These are phyloP conservation scores for Myrmophylax atrothorax DNA, from an alignment of 2,113 vertebrate genomes.

Conservation along the genomic window DNA sequence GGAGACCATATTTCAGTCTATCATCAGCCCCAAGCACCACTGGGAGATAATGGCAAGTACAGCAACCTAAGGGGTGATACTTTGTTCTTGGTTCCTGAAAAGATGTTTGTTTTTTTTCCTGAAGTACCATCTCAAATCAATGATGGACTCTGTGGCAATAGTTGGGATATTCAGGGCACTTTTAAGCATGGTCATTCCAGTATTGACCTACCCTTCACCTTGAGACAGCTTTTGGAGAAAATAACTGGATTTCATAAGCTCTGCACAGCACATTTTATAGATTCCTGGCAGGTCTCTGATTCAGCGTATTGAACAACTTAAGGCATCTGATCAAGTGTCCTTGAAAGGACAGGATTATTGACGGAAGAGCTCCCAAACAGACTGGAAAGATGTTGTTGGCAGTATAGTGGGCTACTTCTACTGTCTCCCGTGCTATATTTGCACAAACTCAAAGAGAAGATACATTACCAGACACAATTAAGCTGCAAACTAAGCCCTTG, in stretches of 20 bases:
- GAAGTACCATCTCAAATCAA: background rate
- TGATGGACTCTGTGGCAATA: background rate
- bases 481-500: background rate
- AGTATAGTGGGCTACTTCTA: background rate
- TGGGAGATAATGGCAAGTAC: background rate
- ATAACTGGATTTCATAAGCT: background rate
- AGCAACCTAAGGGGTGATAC: background rate
- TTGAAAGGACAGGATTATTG: background rate
- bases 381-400: background rate
- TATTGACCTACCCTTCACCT: background rate
- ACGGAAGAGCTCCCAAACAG: background rate
- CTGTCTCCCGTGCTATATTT: background rate
- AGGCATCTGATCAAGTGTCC: background rate
- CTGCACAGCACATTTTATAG: background rate
- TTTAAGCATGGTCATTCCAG: background rate
- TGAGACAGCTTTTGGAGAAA: background rate
- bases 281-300: conserved; percentile 14
- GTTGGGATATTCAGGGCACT: background rate
- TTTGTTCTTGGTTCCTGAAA: background rate
- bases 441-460: background rate
- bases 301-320: background rate
- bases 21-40: background rate
- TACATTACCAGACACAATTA: background rate
- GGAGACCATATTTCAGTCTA: background rate
- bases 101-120: background rate